Evolutionary conservation across 2,888 invertebrate species (phyloP).

Genomic region (Synergus gifuensis): DNA sequence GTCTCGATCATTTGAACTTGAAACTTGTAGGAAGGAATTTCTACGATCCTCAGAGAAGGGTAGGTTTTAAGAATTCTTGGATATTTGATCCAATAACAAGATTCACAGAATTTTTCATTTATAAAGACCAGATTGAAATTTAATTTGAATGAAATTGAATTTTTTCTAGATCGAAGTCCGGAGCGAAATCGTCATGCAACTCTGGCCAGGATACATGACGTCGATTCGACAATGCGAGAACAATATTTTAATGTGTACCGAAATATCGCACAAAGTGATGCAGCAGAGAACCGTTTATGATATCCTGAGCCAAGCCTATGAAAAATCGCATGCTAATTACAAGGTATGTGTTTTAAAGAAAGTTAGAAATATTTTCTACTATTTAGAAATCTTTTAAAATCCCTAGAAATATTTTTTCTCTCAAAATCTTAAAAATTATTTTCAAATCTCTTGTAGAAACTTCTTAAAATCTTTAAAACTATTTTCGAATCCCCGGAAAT

Average conservation of each 20-base stretch:
- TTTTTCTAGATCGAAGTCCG: slow-evolving; percentile 77
- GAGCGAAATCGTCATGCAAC: slow-evolving; percentile 81
- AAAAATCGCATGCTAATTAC: slow-evolving; percentile 78
- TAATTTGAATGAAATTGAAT: background rate
- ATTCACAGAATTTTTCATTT: background rate
- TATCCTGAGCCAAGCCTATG: too few species aligned
- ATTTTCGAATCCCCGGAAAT: too few species aligned
- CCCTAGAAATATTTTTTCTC: too few species aligned
- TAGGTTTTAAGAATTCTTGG: slow-evolving; percentile 66
- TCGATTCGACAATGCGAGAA: slow-evolving; percentile 90
- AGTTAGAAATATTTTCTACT: too few species aligned
- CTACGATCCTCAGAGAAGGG: slow-evolving; percentile 84
- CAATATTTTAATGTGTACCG: slow-evolving; percentile 86
- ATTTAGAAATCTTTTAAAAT: too few species aligned
- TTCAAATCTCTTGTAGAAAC: too few species aligned
- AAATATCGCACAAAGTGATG: slow-evolving; percentile 90
- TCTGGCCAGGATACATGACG: slow-evolving; percentile 90
- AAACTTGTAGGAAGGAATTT: slow-evolving; percentile 86
- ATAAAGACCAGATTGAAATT: too few species aligned
- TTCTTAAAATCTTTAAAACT: too few species aligned
- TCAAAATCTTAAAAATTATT: too few species aligned
- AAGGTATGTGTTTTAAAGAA: slow-evolving; percentile 68
- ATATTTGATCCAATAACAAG: background rate
- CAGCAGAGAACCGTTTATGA: slow-evolving; percentile 86
- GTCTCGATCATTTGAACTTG: slow-evolving; percentile 82